Evolutionary conservation across 2,888 invertebrate genomes (phyloP).

Genomic region (Temnothorax rugatulus): DNA sequence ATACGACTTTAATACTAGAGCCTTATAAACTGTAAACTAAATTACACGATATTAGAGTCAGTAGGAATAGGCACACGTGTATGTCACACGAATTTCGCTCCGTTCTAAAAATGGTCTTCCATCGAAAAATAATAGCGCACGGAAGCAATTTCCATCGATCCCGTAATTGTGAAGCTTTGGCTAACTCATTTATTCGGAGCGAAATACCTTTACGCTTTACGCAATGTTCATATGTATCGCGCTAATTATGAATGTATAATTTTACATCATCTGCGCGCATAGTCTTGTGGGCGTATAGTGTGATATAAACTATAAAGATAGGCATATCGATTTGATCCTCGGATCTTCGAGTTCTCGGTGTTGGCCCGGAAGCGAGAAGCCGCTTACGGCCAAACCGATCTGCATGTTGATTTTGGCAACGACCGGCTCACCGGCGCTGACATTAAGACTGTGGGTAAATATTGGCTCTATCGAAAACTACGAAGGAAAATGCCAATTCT

Average conservation of each 20-base stretch:
- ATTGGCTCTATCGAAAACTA: slow-evolving; percentile 77
- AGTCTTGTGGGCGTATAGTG: not conserved
- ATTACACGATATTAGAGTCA: too few relatives aligned
- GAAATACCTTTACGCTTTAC: too few relatives aligned
- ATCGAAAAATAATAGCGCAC: too few relatives aligned
- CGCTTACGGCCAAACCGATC: slow-evolving; percentile 77
- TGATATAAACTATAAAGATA: not conserved
- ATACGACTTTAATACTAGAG: too few relatives aligned
- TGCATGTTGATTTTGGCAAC: slow-evolving; percentile 80
- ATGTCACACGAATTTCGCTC: not conserved
- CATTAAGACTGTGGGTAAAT: slow-evolving; percentile 79
- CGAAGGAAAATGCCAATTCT: slow-evolving; percentile 72
- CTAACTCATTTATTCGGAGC: too few relatives aligned
- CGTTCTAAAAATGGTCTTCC: not conserved
- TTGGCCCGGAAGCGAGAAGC: slow-evolving; percentile 33
- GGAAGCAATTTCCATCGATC: too few relatives aligned
- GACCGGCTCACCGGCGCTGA: slow-evolving; percentile 64
- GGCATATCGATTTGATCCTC: slow-evolving; percentile 1
- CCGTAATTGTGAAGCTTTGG: too few relatives aligned
- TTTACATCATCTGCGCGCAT: too few relatives aligned
- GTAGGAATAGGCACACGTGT: too few relatives aligned
- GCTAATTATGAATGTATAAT: not conserved
- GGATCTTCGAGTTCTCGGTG: not conserved
- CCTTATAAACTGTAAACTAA: too few relatives aligned
- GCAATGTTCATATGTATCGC: too few relatives aligned